Evolutionary conservation across 1,140 invertebrate species (phyloP).

Genomic region (Trichonephila inaurata): DNA sequence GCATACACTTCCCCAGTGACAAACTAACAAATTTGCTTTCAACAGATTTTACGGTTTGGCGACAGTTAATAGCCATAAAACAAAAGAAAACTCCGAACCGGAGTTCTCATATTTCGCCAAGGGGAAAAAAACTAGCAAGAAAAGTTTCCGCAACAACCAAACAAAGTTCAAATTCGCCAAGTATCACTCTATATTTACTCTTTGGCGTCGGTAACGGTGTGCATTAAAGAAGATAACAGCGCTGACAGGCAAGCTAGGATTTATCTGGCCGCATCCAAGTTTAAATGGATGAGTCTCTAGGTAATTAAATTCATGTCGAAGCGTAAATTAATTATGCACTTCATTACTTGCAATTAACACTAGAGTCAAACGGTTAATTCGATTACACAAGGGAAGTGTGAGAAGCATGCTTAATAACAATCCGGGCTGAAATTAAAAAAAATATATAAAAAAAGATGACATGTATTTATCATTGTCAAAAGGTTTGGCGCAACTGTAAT

Average conservation of each 20-base stretch:
- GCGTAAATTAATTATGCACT: conserved; percentile 71
- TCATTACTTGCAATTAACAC: conserved; percentile 72
- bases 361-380: conserved; percentile 68
- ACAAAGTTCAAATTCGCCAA: conserved; percentile 51
- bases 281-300: conserved; percentile 43
- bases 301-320: conserved; percentile 67
- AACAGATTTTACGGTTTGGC: conserved; percentile 19
- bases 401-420: background rate
- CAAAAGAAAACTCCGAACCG: background rate
- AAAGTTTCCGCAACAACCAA: background rate
- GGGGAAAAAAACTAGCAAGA: background rate
- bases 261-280: conserved; percentile 7
- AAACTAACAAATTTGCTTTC: conserved; percentile 39
- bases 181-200: conserved; percentile 62
- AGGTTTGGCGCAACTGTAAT: background rate
- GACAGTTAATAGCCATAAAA: conserved; percentile 40
- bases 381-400: conserved; percentile 17
- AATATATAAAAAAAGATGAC: background rate
- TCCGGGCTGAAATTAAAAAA: background rate
- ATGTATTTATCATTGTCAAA: background rate
- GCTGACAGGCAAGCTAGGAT: background rate
- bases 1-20: background rate
- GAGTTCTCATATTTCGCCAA: background rate
- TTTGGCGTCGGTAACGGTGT: background rate
- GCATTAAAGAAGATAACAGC: conserved; percentile 32